Evolutionary conservation across 2,797 vertebrate species (phyloP).

Genomic region (Lates japonicus): DNA sequence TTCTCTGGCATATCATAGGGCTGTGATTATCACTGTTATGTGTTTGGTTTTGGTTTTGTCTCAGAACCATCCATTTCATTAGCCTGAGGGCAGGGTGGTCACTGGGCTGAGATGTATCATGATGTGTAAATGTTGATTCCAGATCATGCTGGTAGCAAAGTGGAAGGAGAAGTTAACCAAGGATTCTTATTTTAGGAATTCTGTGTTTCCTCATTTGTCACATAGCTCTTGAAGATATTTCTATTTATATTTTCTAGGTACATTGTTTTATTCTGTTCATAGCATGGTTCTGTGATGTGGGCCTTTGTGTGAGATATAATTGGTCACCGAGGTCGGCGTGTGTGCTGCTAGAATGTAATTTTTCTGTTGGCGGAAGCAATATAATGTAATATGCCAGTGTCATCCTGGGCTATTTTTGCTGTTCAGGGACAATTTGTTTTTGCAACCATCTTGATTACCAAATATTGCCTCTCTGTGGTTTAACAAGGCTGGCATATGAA

Average conservation of each 20-base stretch:
- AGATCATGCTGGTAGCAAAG: slow-evolving; percentile 26
- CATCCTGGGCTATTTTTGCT: not conserved
- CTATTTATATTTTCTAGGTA: not conserved
- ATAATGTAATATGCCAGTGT: not conserved
- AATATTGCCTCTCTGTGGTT: not conserved
- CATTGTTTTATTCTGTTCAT: not conserved
- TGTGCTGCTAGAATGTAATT: slow-evolving; percentile 15
- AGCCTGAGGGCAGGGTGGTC: slow-evolving; percentile 21
- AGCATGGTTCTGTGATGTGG: not conserved
- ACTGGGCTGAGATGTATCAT: slow-evolving; percentile 35
- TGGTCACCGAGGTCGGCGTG: not conserved
- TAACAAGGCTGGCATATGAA: not conserved
- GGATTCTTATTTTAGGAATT: slow-evolving; percentile 4
- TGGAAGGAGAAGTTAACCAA: slow-evolving; percentile 8
- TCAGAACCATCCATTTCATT: slow-evolving; percentile 3
- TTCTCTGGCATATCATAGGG: too few species aligned
- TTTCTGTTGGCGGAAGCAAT: slow-evolving; percentile 13
- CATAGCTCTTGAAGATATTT: not conserved
- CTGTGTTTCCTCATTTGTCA: slow-evolving; percentile 16
- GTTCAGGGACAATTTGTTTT: not conserved
- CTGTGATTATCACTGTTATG: slow-evolving; percentile 72
- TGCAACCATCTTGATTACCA: not conserved
- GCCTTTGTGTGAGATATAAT: not conserved
- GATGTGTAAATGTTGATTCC: slow-evolving; percentile 41
- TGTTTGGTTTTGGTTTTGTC: slow-evolving; percentile 55